Evolutionary conservation across 2,888 invertebrate species (phyloP).

Genomic region (Eretmocerus hayati): DNA sequence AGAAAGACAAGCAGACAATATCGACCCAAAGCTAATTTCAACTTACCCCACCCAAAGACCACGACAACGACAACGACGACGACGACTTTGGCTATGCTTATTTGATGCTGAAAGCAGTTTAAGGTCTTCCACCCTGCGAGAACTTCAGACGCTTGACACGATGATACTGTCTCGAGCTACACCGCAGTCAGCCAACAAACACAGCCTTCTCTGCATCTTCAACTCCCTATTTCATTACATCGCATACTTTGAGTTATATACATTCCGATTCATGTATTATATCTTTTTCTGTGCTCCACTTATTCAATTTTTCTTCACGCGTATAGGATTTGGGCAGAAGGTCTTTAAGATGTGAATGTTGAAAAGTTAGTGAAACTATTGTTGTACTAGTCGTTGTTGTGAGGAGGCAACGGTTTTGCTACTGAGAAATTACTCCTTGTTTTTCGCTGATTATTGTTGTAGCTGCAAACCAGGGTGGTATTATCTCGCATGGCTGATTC

Average conservation of each 20-base stretch:
- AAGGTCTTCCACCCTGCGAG: conserved; percentile 12
- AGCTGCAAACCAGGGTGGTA: no score
- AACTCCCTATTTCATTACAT: not conserved
- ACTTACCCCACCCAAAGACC: no score
- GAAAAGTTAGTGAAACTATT: conserved; percentile 1
- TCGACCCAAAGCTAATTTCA: no score
- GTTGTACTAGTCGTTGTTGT: no score
- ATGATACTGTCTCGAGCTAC: conserved; percentile 3
- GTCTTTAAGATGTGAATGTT: conserved; percentile 1
- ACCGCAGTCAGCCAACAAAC: not conserved
- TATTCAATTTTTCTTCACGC: not conserved
- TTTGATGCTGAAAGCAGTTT: conserved; percentile 6
- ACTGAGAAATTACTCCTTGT: conserved; percentile 2
- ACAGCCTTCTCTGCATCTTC: not conserved
- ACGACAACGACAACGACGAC: no score
- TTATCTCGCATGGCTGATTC: no score
- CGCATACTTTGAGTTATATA: not conserved
- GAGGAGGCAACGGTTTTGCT: no score
- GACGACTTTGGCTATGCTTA: no score
- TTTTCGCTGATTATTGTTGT: not conserved
- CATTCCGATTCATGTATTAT: no score
- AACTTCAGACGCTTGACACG: not conserved
- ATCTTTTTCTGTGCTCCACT: no score
- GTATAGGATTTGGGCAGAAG: not conserved
- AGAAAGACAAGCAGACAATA: no score